Evolutionary conservation across 1,140 invertebrate species (phyloP), one percentile per base, ranked within the genome.

Genomic region (Drosophila seguyi): DNA sequence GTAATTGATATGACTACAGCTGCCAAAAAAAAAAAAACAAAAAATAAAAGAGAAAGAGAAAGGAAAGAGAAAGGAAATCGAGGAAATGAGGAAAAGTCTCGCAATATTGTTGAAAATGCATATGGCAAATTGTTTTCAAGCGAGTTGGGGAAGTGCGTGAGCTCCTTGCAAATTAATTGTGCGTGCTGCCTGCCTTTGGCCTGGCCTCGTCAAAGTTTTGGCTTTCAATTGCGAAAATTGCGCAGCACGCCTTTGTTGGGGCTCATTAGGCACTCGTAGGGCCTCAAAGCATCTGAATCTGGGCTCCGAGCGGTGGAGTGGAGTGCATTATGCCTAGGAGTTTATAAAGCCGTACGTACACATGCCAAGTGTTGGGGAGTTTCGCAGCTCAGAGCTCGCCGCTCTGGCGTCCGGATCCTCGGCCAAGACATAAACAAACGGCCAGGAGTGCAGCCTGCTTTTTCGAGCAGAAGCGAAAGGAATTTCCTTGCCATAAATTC

Each of bases 401-500:
- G 34, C 7, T 45, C 31, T 27, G 25, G 44, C 38, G 44, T 38
- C 65, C 52, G 65, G 42, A 47, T 27, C 42, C 44, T 29, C 34
- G 71, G 47, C 67, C 67, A 61, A 76, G 83, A 68, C 74, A 90
- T 90, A 90, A 88, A 88, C 86, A 85, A 81, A 79, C 73, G 83
- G 52, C 75, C 66, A 73, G 69, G 39, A 53, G 45, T 79, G 65
- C 50, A 69, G 74, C 47, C 53, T 63, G 61, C 57, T 42, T 57
- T 72, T 53, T 63, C 65, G 36, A 60, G 62, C 67, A 73, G 79
- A 82, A 78, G 73, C 74, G 62, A 76, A 76, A 73, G 77, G 77
- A 79, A 90, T 85, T 90, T 79, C 75, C 85, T 90, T 85, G 85
- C 85, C 85, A 90, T 90, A 90, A 90, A 90, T 90, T 90, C 67